Evolutionary conservation across 1,140 invertebrate genomes (phyloP).

Genomic region (Lamellibrachia luymesi): DNA sequence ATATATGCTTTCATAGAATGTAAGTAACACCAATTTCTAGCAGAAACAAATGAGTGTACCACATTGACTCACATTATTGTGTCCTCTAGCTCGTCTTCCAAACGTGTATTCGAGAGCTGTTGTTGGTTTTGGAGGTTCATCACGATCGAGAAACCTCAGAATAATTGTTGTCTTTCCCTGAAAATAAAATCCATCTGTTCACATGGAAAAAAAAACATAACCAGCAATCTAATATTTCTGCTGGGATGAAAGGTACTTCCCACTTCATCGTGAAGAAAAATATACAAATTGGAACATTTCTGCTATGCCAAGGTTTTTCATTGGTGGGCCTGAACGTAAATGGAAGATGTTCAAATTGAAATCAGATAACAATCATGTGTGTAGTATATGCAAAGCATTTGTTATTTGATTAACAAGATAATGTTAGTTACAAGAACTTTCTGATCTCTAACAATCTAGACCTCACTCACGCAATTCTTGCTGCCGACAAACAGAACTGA

Average conservation of each 20-base stretch:
- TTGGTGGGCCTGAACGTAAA: not conserved
- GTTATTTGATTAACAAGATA: not conserved
- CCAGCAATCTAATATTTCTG: not conserved
- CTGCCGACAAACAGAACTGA: constrained; percentile 43
- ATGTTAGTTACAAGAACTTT: not conserved
- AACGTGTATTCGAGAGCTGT: constrained; percentile 83
- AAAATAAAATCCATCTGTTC: constrained; percentile 38
- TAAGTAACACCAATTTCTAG: too few relatives aligned
- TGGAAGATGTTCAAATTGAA: not conserved
- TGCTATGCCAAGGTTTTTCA: too few relatives aligned
- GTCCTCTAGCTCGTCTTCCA: constrained; percentile 70
- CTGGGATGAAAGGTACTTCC: not conserved
- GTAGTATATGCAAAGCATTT: not conserved
- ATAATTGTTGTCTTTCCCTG: constrained; percentile 82
- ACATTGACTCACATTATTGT: constrained; percentile 66
- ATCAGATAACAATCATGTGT: not conserved
- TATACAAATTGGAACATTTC: not conserved
- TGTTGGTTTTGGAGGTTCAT: constrained; percentile 74
- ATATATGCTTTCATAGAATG: too few relatives aligned
- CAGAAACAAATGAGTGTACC: not conserved
- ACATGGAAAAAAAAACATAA: not conserved
- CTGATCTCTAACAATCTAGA: not conserved
- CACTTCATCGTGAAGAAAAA: not conserved
- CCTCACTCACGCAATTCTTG: constrained; percentile 2
- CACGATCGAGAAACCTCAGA: constrained; percentile 76